Evolutionary conservation across 2,797 vertebrate species (phyloP).

Genomic region (Mormyrus hasselquistii): DNA sequence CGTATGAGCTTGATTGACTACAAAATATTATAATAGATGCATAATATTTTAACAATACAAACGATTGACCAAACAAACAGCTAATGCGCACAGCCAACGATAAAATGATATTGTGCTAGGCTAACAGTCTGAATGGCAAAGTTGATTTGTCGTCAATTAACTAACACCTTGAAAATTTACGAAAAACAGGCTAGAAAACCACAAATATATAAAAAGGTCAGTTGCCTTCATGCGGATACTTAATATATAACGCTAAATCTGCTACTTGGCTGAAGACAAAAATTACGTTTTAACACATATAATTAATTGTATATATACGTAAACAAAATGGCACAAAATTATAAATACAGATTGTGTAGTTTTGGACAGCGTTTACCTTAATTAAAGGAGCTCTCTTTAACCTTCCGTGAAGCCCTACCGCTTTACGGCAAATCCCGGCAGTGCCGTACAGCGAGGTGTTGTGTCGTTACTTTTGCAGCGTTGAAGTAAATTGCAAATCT

Average conservation of each 20-base stretch:
- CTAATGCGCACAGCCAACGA: background rate
- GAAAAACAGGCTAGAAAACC: background rate
- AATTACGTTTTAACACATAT: background rate
- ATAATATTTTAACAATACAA: background rate
- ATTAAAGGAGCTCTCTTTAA: slow-evolving; percentile 16
- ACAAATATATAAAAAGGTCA: background rate
- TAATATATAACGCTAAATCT: background rate
- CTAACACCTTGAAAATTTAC: background rate
- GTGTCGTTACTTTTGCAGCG: slow-evolving; percentile 25
- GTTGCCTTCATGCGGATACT: background rate
- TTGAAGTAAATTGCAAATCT: slow-evolving; percentile 15
- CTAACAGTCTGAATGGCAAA: background rate
- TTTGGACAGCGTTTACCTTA: background rate
- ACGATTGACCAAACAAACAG: background rate
- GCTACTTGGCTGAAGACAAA: background rate
- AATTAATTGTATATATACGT: background rate
- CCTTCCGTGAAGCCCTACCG: slow-evolving; percentile 18
- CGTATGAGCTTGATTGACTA: background rate
- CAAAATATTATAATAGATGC: background rate
- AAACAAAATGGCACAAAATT: background rate
- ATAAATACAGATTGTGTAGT: background rate
- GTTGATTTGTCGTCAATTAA: background rate
- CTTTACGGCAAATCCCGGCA: slow-evolving; percentile 19
- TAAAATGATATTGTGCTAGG: background rate
- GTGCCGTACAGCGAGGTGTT: slow-evolving; percentile 24